Base-by-base conservation (phyloP, 30 jellyfish, hydroid and myxozoan species). In the Morbakka virulenta region DNA sequence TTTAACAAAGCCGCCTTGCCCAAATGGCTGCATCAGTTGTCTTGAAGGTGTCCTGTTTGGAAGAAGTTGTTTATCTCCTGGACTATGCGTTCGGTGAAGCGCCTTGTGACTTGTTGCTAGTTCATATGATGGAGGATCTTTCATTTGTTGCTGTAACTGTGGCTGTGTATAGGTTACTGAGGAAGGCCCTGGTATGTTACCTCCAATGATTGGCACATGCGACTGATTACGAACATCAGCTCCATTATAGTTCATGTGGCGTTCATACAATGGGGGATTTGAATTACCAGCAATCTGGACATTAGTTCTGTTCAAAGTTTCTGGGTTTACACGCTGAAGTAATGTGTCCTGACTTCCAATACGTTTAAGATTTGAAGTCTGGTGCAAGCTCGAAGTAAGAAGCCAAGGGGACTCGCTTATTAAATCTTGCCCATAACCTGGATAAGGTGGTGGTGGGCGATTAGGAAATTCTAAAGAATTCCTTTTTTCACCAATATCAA, bases 391-490 rank as follows among this genome's bases (percentile, higher is more conserved):
- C 0, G 83, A 68, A 20, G 35, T 65, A 29, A 83, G 70, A 24
- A 34, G 27, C 95, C 95, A 83, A 52, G 71, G 77, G n/a, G 65
- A 34, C 22, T 62, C 82, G 63, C 34, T 64, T 29, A 65, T 17
- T 17, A 50, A 69, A 24, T 35, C 36, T 52, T 76, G 87, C 21
- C 35, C 41, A 31, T 52, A 50, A 0, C 99, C 99, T 31, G 99
- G 99, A 73, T 93, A 93, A 9, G 99, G 99, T 0, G 99, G 99
- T 0, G 99, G 99, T 52, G 99, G 99, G 35, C 82, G 86, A 29
- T 85, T 77, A 0, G 96, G 95, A 65, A 69, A 69, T 47, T 91
- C 98, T 61, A 85, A 34, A 30, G 94, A 76, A 32, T 62, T 87
- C 35, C 96, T 65, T 61, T 87, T 87, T 28, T 73, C 76, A 6